These are phyloP conservation scores for Danio choprae DNA, from an alignment of 2,797 vertebrate genomes.

Conservation along the genomic window DNA sequence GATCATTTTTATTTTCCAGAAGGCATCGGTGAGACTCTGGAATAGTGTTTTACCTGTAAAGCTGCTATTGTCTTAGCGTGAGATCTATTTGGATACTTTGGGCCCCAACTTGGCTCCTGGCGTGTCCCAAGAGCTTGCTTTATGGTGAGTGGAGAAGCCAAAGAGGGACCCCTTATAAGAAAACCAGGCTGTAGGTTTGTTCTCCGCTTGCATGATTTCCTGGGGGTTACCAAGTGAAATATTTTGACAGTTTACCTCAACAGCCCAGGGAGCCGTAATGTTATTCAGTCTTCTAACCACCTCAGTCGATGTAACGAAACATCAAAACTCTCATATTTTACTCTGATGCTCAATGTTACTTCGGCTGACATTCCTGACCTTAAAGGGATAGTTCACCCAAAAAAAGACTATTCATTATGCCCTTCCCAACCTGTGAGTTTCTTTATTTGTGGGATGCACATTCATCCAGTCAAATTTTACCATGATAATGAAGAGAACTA, in stretches of 20 bases:
- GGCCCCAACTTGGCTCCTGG: constrained; percentile 49
- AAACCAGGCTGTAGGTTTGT: constrained; percentile 20
- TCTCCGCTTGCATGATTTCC: constrained; percentile 33
- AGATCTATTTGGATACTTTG: constrained; percentile 35
- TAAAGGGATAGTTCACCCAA: not conserved
- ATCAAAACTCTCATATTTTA: constrained; percentile 25
- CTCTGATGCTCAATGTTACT: constrained; percentile 3
- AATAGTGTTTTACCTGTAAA: constrained; percentile 55
- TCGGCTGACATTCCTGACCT: not conserved
- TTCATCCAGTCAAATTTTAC: not conserved
- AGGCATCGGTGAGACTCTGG: constrained; percentile 32
- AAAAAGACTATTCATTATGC: not conserved
- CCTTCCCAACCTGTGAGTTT: not conserved
- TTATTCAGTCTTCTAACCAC: constrained; percentile 29
- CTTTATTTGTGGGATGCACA: not conserved
- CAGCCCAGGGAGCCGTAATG: constrained; percentile 13
- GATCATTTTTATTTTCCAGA: constrained; percentile 38
- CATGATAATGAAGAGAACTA: not conserved
- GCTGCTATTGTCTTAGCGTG: constrained; percentile 35
- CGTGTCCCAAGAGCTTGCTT: constrained; percentile 51
- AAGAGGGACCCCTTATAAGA: constrained; percentile 22
- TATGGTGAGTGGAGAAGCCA: constrained; percentile 47
- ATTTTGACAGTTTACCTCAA: constrained; percentile 38
- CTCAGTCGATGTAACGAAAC: constrained; percentile 31
- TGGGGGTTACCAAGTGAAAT: constrained; percentile 33